Conservation (phyloP, 2,888 invertebrate genomes). For the Lordiphosa andalusiaca region DNA sequence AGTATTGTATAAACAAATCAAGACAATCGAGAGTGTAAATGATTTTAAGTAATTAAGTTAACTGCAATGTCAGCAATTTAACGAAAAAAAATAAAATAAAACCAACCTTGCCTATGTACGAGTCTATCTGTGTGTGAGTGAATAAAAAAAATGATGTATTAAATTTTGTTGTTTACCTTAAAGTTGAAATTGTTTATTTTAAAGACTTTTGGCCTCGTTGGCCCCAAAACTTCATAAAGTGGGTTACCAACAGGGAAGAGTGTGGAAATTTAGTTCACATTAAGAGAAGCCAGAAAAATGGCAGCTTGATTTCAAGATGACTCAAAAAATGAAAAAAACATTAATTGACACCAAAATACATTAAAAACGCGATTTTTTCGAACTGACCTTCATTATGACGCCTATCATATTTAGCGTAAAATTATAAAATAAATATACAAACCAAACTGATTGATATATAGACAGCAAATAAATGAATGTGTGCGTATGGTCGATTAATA, state of each 20-base stretch:
- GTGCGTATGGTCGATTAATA: slow-evolving; percentile 18
- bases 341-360: too few species aligned
- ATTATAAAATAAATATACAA: slow-evolving; percentile 29
- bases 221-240: too few species aligned
- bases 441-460: slow-evolving; percentile 33
- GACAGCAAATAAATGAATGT: slow-evolving; percentile 11
- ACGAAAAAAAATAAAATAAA: slow-evolving; percentile 4
- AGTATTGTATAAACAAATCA: slow-evolving; percentile 17
- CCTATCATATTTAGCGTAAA: slow-evolving; percentile 23
- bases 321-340: slow-evolving; percentile 32
- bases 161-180: slow-evolving; percentile 37
- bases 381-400: slow-evolving; percentile 40
- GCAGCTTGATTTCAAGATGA: slow-evolving; percentile 61
- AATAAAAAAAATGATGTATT: slow-evolving; percentile 12
- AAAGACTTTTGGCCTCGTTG: too few species aligned
- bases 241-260: slow-evolving; percentile 7
- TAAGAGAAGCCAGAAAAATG: slow-evolving; percentile 13
- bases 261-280: slow-evolving; percentile 18
- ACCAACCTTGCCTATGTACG: slow-evolving; percentile 21
- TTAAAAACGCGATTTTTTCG: slow-evolving; percentile 18
- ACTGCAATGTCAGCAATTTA: slow-evolving; percentile 39
- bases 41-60: slow-evolving; percentile 51
- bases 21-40: slow-evolving; percentile 18
- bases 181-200: slow-evolving; percentile 25
- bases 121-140: slow-evolving; percentile 1